These are phyloP conservation scores for Bungarus multicinctus DNA, from an alignment of 2,113 vertebrate genomes.

Conservation along the genomic window DNA sequence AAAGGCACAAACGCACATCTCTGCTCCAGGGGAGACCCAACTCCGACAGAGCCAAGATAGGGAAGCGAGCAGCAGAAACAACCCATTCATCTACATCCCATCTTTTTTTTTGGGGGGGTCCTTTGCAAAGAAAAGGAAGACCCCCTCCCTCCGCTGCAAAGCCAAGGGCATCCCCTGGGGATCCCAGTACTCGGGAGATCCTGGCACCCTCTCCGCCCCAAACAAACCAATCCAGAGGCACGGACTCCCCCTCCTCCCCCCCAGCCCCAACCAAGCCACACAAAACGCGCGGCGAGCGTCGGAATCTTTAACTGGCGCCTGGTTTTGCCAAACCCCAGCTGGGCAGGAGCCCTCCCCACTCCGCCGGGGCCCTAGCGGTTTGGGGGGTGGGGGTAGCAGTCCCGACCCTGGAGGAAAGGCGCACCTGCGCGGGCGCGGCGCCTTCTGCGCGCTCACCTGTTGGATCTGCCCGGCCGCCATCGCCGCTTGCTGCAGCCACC, in stretches of 20 bases:
- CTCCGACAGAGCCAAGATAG: background rate
- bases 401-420: background rate
- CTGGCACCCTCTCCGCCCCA: too few relatives aligned
- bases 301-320: background rate
- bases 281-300: background rate
- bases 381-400: background rate
- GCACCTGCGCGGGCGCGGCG: background rate
- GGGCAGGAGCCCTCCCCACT: too few relatives aligned
- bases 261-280: background rate
- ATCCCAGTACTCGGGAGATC: too few relatives aligned
- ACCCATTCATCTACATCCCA: too few relatives aligned
- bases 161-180: too few relatives aligned
- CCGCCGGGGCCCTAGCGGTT: too few relatives aligned
- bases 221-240: background rate
- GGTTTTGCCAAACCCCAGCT: background rate
- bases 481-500: background rate
- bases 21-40: background rate
- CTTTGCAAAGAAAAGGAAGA: background rate
- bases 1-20: background rate
- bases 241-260: background rate
- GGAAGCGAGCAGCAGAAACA: background rate
- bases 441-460: background rate
- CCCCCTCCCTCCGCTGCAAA: background rate
- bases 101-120: too few relatives aligned
- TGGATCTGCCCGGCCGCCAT: background rate